Base-by-base conservation (phyloP, 2,888 invertebrate genomes). In the Caenorhabditis imperialis region DNA sequence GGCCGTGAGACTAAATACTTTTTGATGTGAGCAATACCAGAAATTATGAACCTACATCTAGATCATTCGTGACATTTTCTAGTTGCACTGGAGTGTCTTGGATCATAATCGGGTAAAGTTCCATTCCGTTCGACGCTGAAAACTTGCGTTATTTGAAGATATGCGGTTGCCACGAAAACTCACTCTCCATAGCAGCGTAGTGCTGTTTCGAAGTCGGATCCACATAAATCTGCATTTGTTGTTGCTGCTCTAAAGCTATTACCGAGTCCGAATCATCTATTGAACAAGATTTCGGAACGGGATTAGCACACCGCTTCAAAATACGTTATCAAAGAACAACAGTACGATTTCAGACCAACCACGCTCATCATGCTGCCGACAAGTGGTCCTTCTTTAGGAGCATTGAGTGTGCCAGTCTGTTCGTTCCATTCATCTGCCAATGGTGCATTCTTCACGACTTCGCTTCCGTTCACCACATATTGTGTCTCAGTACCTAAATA, bases 161-260 rank as follows among this genome's bases (percentile, higher is more conserved):
- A n/a, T 8, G 33, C 3, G 6, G 3, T 47, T 44, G 5, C 2
- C 48, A 48, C n/a, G 25, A 48, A 48, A 62, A 55, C 81, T 63
- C 22, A 82, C 82, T 73, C 8, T 78, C 72, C 33, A 79, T 77
- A 1, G 78, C 75, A 10, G 84, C 77, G 50, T 82, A 85, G 47
- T 85, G 84, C 20, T 85, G 85, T 10, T 82, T 84, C 6, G 81
- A 79, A 4, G 63, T 55, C 1, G 81, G 75, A 63, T 85, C 85
- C 10, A 83, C 74, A 44, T 79, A 81, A 7, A 85, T 77, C 62
- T 82, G 80, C 48, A 81, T 75, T 23, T 69, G 69, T 5, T 50
- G 54, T 22, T 75, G 69, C 18, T 62, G 74, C 25, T 65, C 69
- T n/a, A 69, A 20, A 8, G 45, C 69, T 5, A 69, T 54, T 1